Evolutionary conservation across 2,113 vertebrate genomes (phyloP).

Genomic region (Machaerirhynchus nigripectus): DNA sequence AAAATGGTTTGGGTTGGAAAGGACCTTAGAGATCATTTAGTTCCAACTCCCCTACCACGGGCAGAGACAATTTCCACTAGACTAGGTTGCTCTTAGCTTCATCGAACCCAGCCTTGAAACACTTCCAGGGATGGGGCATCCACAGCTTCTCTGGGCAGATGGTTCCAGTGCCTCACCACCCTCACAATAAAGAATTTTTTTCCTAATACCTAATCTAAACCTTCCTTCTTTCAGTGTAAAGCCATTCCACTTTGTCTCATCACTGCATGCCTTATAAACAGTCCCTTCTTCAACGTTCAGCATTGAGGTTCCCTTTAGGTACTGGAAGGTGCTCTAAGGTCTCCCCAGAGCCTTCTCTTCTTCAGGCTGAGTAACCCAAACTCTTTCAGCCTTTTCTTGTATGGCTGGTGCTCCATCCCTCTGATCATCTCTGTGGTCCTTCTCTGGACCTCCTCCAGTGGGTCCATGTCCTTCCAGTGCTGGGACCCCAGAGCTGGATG

Average conservation of each 20-base stretch:
- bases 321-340: not conserved
- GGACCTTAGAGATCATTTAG: not conserved
- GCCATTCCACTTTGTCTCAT: not conserved
- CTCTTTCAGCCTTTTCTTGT: not conserved
- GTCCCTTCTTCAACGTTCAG: not conserved
- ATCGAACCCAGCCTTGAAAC: not conserved
- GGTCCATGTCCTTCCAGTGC: not conserved
- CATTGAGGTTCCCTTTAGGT: not conserved
- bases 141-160: not conserved
- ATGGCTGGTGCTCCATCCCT: not conserved
- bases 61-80: not conserved
- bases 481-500: not conserved
- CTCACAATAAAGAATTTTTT: not conserved
- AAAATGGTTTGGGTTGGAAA: not conserved
- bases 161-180: not conserved
- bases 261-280: not conserved
- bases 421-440: not conserved
- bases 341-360: not conserved
- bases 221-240: not conserved
- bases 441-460: rapidly evolving
- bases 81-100: not conserved
- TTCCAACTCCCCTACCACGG: not conserved
- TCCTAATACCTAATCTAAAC: not conserved
- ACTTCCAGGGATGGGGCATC: not conserved
- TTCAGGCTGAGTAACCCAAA: not conserved